Evolutionary conservation across 1,140 invertebrate genomes (phyloP), one percentile per base, ranked within the genome.

Genomic region (Nylanderia fulva): DNA sequence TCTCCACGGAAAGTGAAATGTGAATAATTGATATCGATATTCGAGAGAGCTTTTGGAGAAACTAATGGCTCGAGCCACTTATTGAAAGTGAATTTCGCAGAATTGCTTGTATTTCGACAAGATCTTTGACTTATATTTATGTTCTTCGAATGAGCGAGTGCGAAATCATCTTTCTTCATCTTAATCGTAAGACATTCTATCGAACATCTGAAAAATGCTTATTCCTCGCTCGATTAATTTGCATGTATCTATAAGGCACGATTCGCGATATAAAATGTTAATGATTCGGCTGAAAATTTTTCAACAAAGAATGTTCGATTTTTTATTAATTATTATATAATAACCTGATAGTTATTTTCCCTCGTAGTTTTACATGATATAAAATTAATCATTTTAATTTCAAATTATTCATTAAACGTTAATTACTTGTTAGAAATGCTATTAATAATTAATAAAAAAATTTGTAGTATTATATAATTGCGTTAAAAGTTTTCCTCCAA

Each of bases 61-160:
- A 82, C 64, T 82, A 82, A 82, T 72, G 52, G 52, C 24, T 21
- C 24, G 18, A 82, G 72, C 64, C 77, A 80, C 77, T 82, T 82
- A 64, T 72, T 82, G 66, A 71, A 58, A 82, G 33, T 11, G 24
- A 72, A 82, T 72, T 7, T 18, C 56, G 2, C 24, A 8, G 66
- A 58, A 80, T 71, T 2, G 7, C 7, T 42, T 11, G 21, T 24
- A 56, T 80, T 80, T 80, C 64, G 64, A 58, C 36, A 21, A 80
- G 64, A 80, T 42, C 48, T 69, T 71, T 66, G n/a, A 64, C 7
- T 42, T 27, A 33, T n/a, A n/a, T 54, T 21, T 6, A 6, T 29
- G 9, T 33, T 68, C 15, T 39, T 54, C 11, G 64, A 24, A 33
- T n/a, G 29, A 4, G 6, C 8, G 3, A 68, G 11, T 29, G 39